Base-by-base conservation (phyloP, 1,140 invertebrate genomes). In the Papilio xuthus region DNA sequence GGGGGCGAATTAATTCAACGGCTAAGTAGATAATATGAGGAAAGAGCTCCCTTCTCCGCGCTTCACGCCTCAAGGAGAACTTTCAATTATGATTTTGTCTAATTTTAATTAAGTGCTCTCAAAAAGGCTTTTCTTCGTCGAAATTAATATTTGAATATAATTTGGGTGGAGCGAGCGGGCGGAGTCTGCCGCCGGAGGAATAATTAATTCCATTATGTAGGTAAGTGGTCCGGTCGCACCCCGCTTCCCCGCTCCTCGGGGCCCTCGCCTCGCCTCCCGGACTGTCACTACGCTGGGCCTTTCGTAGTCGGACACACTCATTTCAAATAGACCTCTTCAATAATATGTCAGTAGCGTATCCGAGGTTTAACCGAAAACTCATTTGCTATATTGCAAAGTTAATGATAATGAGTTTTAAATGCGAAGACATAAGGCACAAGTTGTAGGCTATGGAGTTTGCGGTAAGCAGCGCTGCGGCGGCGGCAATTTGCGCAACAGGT, bases 141-240 rank as follows among this genome's bases (percentile, higher is more conserved):
- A 92, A 93, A 93, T 93, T 93, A 93, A 92, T 93, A 93, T 93
- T 93, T 93, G 90, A 93, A 93, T 93, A 92, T 93, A 93, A 93
- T 93, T 93, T 93, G 88, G 88, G 90, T 85, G 90, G 89, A 91
- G 88, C 89, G 84, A 84, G 84, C 88, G 85, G 90, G 90, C 87
- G 90, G 90, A 89, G 90, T 89, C 84, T 88, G 89, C 87, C 86
- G 88, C 85, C 88, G 81, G 84, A 88, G 80, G 88, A 93, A 92
- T 93, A 92, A 93, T 92, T 92, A 93, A 93, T 93, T 92, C 89
- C 84, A 91, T 90, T 90, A 89, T 86, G 84, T 83, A 83, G 84
- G 83, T 84, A 88, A 88, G 86, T 88, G 85, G 86, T 83, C 84
- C 84, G 84, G 79, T 87, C 81, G 79, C 74, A 73, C 79, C 81